phyloP scores from a whole-genome alignment of 2,888 invertebrate species.

The Seira musarum region DNA sequence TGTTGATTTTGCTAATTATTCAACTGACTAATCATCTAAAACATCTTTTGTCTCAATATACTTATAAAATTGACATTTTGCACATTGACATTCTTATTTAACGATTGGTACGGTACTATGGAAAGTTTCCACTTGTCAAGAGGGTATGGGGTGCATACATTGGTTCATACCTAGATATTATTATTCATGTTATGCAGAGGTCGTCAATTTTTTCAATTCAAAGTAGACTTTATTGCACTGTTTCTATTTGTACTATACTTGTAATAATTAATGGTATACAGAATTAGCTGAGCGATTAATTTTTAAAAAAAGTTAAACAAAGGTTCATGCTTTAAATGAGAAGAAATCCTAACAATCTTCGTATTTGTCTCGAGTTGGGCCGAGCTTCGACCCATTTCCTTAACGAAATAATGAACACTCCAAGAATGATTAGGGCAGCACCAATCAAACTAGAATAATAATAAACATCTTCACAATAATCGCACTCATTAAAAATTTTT shows the following conservation, averaged over 20 bases:
- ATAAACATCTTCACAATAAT: not conserved
- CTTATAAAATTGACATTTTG: too few relatives aligned
- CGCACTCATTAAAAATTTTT: too few relatives aligned
- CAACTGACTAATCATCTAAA: too few relatives aligned
- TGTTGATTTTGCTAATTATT: too few relatives aligned
- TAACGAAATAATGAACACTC: conserved; percentile 29
- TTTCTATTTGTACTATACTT: not conserved
- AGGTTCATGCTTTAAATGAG: not conserved
- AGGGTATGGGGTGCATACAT: not conserved
- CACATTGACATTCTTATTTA: too few relatives aligned
- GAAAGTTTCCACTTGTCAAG: too few relatives aligned
- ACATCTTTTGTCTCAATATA: too few relatives aligned
- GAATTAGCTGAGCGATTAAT: too few relatives aligned
- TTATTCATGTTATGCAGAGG: too few relatives aligned
- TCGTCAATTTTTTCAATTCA: not conserved
- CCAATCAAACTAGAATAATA: conserved; percentile 46
- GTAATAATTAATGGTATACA: too few relatives aligned
- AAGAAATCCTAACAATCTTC: conserved; percentile 14
- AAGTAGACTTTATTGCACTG: not conserved
- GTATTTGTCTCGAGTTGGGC: not conserved
- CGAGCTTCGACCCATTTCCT: conserved; percentile 41
- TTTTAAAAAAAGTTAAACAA: not conserved
- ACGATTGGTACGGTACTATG: too few relatives aligned
- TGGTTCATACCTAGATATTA: too few relatives aligned
- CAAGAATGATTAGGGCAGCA: conserved; percentile 38